A percentile compares a stretch with the other conserved stretches of the same genome.
phyloP scores from a whole-genome alignment of 2,113 vertebrate genomes.

The Melanerpes aurifrons region DNA sequence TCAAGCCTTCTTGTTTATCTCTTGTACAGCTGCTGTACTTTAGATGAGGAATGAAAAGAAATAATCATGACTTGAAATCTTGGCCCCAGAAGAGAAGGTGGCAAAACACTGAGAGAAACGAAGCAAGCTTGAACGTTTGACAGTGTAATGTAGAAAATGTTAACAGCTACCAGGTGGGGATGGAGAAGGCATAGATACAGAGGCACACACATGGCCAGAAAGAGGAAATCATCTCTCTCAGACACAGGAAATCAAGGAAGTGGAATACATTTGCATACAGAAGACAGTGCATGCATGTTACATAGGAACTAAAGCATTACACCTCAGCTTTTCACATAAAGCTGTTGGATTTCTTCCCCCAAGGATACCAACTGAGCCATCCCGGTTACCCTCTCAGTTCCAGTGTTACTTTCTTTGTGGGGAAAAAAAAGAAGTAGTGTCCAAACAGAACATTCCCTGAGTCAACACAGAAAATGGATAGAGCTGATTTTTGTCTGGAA shows the following conservation, averaged over 20 bases:
- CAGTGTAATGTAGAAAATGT: neutral
- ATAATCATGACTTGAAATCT: neutral
- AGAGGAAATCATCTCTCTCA: neutral
- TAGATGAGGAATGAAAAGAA: neutral
- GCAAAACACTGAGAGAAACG: neutral
- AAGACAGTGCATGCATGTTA: neutral
- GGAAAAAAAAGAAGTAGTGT: slow-evolving; percentile 9
- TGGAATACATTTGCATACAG: neutral
- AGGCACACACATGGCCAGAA: neutral
- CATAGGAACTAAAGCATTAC: neutral
- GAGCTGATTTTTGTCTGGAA: neutral
- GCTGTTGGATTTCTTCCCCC: neutral
- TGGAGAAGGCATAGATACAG: neutral
- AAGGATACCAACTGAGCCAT: rapidly evolving
- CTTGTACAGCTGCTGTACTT: neutral
- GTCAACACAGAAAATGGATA: neutral
- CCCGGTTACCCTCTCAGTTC: neutral
- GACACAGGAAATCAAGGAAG: neutral
- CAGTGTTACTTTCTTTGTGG: neutral
- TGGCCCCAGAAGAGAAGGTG: neutral
- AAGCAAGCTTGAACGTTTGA: neutral
- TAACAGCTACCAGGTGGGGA: neutral
- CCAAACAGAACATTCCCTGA: slow-evolving; percentile 51
- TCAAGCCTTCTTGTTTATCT: neutral
- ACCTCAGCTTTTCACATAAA: neutral